phyloP scores from a whole-genome alignment of 2,888 invertebrate genomes.

The Keiferia lycopersicella region DNA sequence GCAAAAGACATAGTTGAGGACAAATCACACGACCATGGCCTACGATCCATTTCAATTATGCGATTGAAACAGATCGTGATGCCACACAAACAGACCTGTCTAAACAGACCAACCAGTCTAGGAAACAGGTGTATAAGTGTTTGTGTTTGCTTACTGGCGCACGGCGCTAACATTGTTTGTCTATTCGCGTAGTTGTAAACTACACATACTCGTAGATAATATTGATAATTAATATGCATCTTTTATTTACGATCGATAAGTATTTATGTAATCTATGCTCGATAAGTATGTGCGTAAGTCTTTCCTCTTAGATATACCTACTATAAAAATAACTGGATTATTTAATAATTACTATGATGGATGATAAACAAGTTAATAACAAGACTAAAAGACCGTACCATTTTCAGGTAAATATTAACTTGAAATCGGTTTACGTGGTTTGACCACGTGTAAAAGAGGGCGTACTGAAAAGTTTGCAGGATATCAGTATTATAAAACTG shows the following conservation, averaged over 20 bases:
- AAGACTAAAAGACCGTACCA: no score
- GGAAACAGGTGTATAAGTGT: background rate
- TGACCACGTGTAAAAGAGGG: no score
- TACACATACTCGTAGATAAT: background rate
- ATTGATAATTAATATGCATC: background rate
- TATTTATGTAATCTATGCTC: background rate
- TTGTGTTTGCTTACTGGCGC: background rate
- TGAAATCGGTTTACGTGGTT: no score
- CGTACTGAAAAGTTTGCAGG: no score
- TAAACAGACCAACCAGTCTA: background rate
- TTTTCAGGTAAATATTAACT: no score
- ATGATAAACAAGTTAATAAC: no score
- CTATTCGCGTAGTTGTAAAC: background rate
- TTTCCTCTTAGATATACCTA: background rate
- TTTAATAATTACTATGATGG: no score
- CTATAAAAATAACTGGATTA: no score
- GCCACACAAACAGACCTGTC: background rate
- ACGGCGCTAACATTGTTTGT: constrained; percentile 6
- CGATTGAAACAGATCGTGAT: background rate
- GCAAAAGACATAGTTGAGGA: no score
- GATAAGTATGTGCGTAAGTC: no score
- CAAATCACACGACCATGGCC: background rate
- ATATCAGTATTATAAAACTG: no score
- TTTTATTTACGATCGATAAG: background rate
- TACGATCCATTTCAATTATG: constrained; percentile 1